phyloP scores from a whole-genome alignment of 2,797 vertebrate genomes.

The Acrossocheilus wenchowensis region DNA sequence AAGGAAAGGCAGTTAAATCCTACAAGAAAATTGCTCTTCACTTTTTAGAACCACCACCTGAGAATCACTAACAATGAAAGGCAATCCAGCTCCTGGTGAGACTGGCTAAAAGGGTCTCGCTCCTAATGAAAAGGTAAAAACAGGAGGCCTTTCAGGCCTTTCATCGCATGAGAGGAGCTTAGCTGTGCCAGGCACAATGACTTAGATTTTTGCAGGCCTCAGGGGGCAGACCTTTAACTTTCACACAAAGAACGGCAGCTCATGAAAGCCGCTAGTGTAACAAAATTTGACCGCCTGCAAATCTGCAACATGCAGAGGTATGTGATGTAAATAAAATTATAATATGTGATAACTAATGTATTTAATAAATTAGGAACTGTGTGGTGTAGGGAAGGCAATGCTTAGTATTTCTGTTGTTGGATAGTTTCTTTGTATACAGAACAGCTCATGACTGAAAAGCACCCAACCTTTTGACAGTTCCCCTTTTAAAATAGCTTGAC shows the following conservation, averaged over 20 bases:
- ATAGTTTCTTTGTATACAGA: slow-evolving; percentile 6
- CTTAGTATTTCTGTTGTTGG: slow-evolving; percentile 18
- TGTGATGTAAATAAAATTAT: background rate
- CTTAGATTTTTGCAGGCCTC: slow-evolving; percentile 17
- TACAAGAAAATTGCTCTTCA: background rate
- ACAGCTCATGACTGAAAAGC: slow-evolving; percentile 21
- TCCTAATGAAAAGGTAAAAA: slow-evolving; percentile 31
- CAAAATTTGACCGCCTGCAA: background rate
- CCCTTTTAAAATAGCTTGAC: slow-evolving; percentile 33
- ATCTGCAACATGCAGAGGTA: background rate
- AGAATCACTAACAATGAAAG: slow-evolving; percentile 2
- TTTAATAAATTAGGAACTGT: background rate
- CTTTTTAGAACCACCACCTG: slow-evolving; percentile 4
- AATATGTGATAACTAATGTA: background rate
- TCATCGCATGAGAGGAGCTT: slow-evolving; percentile 16
- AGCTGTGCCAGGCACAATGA: slow-evolving; percentile 37
- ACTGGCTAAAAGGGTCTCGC: background rate
- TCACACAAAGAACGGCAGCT: slow-evolving; percentile 21
- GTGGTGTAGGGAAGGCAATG: background rate
- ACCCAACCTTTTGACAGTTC: slow-evolving; percentile 18
- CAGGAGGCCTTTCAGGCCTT: slow-evolving; percentile 44
- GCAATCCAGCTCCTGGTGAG: background rate
- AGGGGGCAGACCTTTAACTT: slow-evolving; percentile 4
- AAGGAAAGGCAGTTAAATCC: background rate
- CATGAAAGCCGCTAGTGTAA: background rate